phyloP scores from a whole-genome alignment of 2,797 vertebrate genomes.

The Channa striata region DNA sequence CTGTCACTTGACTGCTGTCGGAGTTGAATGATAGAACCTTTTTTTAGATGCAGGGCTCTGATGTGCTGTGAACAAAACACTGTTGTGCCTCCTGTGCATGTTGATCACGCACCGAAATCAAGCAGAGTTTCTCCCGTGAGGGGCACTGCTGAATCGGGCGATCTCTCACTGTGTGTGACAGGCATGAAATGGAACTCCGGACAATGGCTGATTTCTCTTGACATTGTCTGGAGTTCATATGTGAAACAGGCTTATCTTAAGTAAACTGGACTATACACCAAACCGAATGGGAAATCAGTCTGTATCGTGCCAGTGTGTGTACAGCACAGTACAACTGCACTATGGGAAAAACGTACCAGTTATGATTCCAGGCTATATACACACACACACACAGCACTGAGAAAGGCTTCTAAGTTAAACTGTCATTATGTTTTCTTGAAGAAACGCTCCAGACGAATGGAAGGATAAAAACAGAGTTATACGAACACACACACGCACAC shows the following conservation, averaged over 20 bases:
- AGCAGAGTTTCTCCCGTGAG: too few species aligned
- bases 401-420: constrained; percentile 29
- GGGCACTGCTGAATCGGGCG: too few species aligned
- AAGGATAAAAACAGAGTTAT: constrained; percentile 40
- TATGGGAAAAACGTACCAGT: constrained; percentile 37
- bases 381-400: constrained; percentile 22
- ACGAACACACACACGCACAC: constrained; percentile 54
- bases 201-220: too few species aligned
- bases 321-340: constrained; percentile 54
- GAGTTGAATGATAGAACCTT: too few species aligned
- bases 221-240: too few species aligned
- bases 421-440: constrained; percentile 44
- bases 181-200: too few species aligned
- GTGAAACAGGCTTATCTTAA: constrained; percentile 9
- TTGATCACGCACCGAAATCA: too few species aligned
- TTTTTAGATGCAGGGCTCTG: too few species aligned
- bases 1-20: too few species aligned
- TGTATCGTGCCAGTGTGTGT: constrained; percentile 47
- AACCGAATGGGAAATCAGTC: constrained; percentile 14
- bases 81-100: too few species aligned
- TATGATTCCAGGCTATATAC: constrained; percentile 43
- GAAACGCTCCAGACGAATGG: constrained; percentile 32
- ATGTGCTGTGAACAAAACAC: too few species aligned
- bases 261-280: constrained; percentile 19
- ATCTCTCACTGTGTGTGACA: too few species aligned